Evolutionary conservation across 2,797 vertebrate genomes (phyloP).

Genomic region (Pseudopleuronectes americanus): DNA sequence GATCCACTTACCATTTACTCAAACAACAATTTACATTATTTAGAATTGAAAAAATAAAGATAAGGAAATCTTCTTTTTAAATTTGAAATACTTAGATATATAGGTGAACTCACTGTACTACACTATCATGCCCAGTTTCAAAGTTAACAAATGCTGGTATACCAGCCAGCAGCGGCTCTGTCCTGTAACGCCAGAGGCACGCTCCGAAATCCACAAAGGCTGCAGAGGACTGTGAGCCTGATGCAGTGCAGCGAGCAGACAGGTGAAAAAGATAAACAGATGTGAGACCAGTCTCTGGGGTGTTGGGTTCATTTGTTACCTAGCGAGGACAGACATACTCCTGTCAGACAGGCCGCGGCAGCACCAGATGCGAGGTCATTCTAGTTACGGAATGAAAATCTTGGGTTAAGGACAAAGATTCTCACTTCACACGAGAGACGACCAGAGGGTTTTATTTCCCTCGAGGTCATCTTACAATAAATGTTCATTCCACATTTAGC

Average conservation of each 20-base stretch:
- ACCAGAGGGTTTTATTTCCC: constrained; percentile 78
- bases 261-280: constrained; percentile 84
- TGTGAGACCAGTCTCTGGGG: constrained; percentile 80
- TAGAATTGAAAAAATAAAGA: background rate
- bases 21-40: too few relatives aligned
- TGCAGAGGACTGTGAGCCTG: constrained; percentile 77
- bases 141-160: constrained; percentile 66
- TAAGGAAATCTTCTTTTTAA: background rate
- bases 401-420: constrained; percentile 79
- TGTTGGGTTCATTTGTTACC: constrained; percentile 85
- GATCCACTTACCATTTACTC: too few relatives aligned
- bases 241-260: constrained; percentile 74
- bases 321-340: constrained; percentile 81
- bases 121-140: constrained; percentile 23
- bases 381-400: constrained; percentile 73
- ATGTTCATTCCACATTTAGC: constrained; percentile 53
- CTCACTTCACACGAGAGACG: constrained; percentile 63
- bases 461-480: constrained; percentile 62
- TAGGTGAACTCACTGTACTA: constrained; percentile 4
- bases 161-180: constrained; percentile 45
- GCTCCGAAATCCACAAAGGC: constrained; percentile 70
- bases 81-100: background rate
- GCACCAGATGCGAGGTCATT: constrained; percentile 83
- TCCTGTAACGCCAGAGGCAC: constrained; percentile 66
- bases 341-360: constrained; percentile 76